Conservation (phyloP, 2,888 invertebrate genomes). For the Napeogenes inachia region DNA sequence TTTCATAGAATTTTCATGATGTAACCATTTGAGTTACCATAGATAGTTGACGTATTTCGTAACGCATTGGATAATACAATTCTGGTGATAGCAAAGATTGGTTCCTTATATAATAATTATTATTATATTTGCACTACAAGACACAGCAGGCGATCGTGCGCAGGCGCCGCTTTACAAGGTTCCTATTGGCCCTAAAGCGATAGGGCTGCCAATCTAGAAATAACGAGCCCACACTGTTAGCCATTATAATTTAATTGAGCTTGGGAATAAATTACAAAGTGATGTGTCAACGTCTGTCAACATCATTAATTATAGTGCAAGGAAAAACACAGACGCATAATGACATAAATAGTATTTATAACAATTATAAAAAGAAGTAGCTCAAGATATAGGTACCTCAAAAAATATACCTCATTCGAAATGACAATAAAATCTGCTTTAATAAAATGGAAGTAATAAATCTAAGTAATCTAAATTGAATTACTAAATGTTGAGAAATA, state of each 20-base stretch:
- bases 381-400: background rate
- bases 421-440: no score
- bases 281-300: slow-evolving; percentile 29
- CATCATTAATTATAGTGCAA: slow-evolving; percentile 18
- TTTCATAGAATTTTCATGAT: slow-evolving; percentile 3
- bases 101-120: slow-evolving; percentile 37
- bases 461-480: background rate
- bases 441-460: no score
- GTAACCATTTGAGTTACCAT: no score
- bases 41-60: no score
- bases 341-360: no score
- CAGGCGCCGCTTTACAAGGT: slow-evolving; percentile 70
- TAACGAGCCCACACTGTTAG: slow-evolving; percentile 53
- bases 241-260: slow-evolving; percentile 67
- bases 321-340: background rate
- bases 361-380: background rate
- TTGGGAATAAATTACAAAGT: slow-evolving; percentile 33
- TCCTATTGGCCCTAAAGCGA: slow-evolving; percentile 66
- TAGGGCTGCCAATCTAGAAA: slow-evolving; percentile 70
- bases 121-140: slow-evolving; percentile 51
- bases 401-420: background rate
- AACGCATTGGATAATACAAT: slow-evolving; percentile 5
- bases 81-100: slow-evolving; percentile 21
- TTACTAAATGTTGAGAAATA: background rate
- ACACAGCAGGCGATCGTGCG: slow-evolving; percentile 65